A percentile compares a stretch with the other conserved stretches of the same genome.
phyloP scores from a whole-genome alignment of 2,888 invertebrate genomes.

The Phorcus lineatus region DNA sequence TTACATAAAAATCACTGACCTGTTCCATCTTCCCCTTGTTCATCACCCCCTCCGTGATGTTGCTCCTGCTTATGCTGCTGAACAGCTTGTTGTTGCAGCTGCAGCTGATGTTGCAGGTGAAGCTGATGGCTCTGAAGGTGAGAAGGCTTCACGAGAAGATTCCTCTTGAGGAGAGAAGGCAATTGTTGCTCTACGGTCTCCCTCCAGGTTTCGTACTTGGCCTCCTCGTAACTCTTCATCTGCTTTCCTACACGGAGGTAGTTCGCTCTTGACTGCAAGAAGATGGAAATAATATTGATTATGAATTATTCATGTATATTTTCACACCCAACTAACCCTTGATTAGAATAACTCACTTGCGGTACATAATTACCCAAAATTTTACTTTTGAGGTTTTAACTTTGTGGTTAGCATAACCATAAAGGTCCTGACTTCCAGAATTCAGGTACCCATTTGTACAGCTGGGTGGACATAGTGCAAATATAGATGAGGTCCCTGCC shows the following conservation, averaged over 20 bases:
- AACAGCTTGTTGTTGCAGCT: slow-evolving; percentile 33
- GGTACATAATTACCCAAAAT: no score
- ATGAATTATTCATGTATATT: no score
- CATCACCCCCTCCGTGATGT: background rate
- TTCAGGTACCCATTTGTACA: no score
- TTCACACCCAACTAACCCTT: no score
- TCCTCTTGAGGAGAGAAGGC: slow-evolving; percentile 76
- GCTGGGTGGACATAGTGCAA: no score
- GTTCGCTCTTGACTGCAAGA: slow-evolving; percentile 82
- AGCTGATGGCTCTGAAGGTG: slow-evolving; percentile 43
- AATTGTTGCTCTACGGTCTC: slow-evolving; percentile 81
- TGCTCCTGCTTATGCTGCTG: background rate
- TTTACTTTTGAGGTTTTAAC: no score
- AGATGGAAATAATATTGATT: no score
- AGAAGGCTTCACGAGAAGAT: slow-evolving; percentile 67
- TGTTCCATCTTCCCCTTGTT: slow-evolving; percentile 3
- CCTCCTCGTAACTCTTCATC: slow-evolving; percentile 86
- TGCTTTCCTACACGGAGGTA: slow-evolving; percentile 86
- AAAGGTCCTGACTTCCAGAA: no score
- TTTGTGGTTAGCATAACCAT: no score
- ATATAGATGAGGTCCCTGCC: no score
- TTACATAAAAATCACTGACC: background rate
- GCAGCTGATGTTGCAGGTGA: slow-evolving; percentile 45
- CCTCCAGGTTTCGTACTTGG: slow-evolving; percentile 84
- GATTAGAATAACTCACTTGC: no score